Percentiles rank a stretch among this genome's conserved stretches.
Evolutionary conservation across 2,888 invertebrate genomes (phyloP).

Genomic region (Flabesymbios commensalis): DNA sequence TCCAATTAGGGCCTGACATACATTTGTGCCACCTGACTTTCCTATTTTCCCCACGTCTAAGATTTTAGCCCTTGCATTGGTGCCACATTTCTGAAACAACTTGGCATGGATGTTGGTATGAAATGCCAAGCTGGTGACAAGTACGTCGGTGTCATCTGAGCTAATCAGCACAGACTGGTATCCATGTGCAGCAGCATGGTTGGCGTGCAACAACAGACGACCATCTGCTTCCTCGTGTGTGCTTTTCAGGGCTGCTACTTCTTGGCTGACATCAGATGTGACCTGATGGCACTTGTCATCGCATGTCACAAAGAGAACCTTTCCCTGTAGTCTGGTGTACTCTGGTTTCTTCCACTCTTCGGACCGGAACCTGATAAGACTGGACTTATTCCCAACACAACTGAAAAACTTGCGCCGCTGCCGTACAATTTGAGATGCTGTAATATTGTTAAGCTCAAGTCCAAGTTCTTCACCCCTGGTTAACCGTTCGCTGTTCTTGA

Average conservation of each 20-base stretch:
- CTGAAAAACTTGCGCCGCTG: slow-evolving; percentile 19
- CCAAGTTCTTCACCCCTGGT: slow-evolving; percentile 16
- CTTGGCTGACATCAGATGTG: slow-evolving; percentile 3
- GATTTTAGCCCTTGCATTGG: slow-evolving; percentile 6
- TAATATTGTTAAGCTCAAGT: slow-evolving; percentile 10
- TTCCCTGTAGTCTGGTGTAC: slow-evolving; percentile 12
- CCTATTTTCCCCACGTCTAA: slow-evolving; percentile 23
- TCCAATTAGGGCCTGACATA: slow-evolving; percentile 2
- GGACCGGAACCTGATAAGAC: slow-evolving; percentile 19
- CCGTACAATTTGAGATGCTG: slow-evolving; percentile 18
- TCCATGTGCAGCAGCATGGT: slow-evolving; percentile 25
- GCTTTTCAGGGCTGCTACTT: slow-evolving; percentile 19
- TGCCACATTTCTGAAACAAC: slow-evolving; percentile 23
- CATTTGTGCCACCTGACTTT: slow-evolving; percentile 16
- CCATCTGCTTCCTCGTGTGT: slow-evolving; percentile 34
- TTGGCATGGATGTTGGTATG: slow-evolving; percentile 6
- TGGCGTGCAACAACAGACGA: slow-evolving; percentile 30
- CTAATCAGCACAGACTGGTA: slow-evolving; percentile 21
- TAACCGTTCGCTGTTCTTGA: slow-evolving; percentile 26
- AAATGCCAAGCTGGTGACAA: slow-evolving; percentile 24
- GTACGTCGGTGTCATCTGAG: slow-evolving; percentile 33
- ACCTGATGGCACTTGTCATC: slow-evolving; percentile 25
- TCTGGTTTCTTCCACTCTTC: slow-evolving; percentile 21
- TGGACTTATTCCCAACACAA: slow-evolving; percentile 11
- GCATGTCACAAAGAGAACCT: slow-evolving; percentile 27